Evolutionary conservation across 2,113 vertebrate genomes (phyloP).

Genomic region (Jaculus jaculus): DNA sequence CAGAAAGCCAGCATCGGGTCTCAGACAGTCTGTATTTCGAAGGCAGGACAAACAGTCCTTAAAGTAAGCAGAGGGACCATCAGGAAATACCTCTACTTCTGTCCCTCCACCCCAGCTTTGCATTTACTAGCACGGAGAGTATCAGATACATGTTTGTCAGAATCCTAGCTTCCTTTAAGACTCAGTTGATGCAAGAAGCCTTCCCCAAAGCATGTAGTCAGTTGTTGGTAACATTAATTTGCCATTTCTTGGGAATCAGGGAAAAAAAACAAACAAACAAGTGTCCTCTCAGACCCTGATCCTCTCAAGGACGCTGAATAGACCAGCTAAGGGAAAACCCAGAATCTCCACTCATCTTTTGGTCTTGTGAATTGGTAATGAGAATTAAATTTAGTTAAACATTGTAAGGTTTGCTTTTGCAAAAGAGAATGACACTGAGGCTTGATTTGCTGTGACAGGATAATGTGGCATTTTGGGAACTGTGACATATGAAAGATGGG

Average conservation of each 20-base stretch:
- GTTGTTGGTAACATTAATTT: not conserved
- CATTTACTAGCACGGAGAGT: not conserved
- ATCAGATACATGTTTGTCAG: not conserved
- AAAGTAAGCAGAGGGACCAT: not conserved
- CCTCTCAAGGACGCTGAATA: not conserved
- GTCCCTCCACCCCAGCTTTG: not conserved
- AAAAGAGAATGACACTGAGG: not conserved
- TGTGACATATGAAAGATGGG: not conserved
- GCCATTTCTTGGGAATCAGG: not conserved
- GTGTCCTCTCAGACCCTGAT: not conserved
- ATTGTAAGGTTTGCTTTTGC: not conserved
- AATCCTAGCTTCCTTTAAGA: not conserved
- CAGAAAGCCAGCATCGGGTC: not conserved
- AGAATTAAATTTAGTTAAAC: constrained; percentile 5
- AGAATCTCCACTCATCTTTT: not conserved
- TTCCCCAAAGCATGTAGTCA: not conserved
- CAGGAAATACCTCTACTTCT: not conserved
- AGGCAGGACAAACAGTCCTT: not conserved
- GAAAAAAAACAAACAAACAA: not conserved
- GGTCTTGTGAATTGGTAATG: not conserved
- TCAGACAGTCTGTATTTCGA: not conserved
- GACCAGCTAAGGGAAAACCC: not conserved
- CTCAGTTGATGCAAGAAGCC: not conserved
- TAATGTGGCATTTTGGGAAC: not conserved
- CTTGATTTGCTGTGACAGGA: not conserved